Evolutionary conservation across 2,888 invertebrate species (phyloP).

Genomic region (Apodemia duryi): DNA sequence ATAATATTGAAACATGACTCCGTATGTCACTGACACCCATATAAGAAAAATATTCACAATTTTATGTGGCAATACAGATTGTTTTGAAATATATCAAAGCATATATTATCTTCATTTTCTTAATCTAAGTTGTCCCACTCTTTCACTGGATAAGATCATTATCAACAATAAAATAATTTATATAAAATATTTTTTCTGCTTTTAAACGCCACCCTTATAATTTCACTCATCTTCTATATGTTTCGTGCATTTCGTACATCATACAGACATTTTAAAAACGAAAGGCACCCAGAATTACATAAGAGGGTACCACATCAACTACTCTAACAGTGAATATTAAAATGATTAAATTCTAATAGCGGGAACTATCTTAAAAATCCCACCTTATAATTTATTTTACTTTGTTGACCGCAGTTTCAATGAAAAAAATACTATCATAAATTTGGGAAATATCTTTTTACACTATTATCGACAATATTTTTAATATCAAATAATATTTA

Average conservation of each 20-base stretch:
- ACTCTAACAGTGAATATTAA: constrained; percentile 68
- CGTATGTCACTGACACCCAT: constrained; percentile 73
- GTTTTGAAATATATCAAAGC: constrained; percentile 70
- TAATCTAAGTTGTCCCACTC: constrained; percentile 72
- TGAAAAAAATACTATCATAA: constrained; percentile 10
- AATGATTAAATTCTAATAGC: constrained; percentile 70
- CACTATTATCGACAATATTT: constrained; percentile 9
- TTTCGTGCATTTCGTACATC: constrained; percentile 93
- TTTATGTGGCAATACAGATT: constrained; percentile 80
- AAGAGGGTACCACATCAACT: constrained; percentile 75
- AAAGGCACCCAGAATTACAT: constrained; percentile 78
- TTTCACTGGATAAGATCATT: constrained; percentile 68
- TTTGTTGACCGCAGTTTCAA: constrained; percentile 46
- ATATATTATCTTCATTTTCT: constrained; percentile 56
- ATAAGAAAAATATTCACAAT: constrained; percentile 78
- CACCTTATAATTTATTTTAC: constrained; percentile 51
- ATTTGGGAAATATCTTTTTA: constrained; percentile 14
- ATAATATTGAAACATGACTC: constrained; percentile 69
- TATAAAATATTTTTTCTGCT: constrained; percentile 67
- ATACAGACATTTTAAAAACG: constrained; percentile 83
- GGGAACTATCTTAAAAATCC: constrained; percentile 45
- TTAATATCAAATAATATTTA: constrained; percentile 10
- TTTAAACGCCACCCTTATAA: constrained; percentile 55
- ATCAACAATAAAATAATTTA: constrained; percentile 71
- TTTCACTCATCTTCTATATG: constrained; percentile 87